Percentiles rank a stretch among this genome's conserved stretches.
Evolutionary conservation across 2,888 invertebrate genomes (phyloP).

Genomic region (Amiota communis): DNA sequence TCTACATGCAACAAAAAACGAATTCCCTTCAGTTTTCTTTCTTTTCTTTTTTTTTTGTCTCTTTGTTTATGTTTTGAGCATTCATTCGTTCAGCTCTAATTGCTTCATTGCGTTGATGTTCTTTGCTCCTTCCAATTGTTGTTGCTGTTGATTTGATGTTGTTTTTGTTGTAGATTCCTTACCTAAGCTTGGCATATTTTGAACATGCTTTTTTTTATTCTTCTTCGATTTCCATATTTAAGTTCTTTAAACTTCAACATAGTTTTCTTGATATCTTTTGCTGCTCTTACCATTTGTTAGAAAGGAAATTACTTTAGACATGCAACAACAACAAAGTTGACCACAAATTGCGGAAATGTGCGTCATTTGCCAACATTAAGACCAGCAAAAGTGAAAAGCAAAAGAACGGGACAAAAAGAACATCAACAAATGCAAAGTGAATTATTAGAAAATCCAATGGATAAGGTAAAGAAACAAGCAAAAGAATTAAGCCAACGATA

Average conservation of each 20-base stretch:
- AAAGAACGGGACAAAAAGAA: background rate
- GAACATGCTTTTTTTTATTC: background rate
- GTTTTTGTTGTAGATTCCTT: constrained; percentile 6
- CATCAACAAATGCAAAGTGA: background rate
- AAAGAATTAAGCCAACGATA: too few species aligned
- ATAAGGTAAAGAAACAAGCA: background rate
- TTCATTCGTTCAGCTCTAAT: constrained; percentile 55
- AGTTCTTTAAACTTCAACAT: background rate
- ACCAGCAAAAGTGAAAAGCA: background rate
- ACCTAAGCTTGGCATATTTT: background rate
- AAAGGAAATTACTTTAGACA: background rate
- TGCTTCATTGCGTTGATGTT: constrained; percentile 53
- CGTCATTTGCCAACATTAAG: constrained; percentile 1
- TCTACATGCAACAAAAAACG: too few species aligned
- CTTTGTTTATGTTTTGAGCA: constrained; percentile 49
- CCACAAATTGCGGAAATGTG: constrained; percentile 16
- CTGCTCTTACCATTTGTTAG: background rate
- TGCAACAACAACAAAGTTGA: background rate
- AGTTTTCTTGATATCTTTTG: background rate
- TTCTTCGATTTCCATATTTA: background rate
- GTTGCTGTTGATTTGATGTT: background rate
- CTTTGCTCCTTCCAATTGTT: constrained; percentile 41
- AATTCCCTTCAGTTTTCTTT: too few species aligned
- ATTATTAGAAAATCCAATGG: background rate
- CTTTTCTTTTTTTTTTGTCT: constrained; percentile 35